A percentile compares a stretch with the other conserved stretches of the same genome.
Evolutionary conservation across 1,140 invertebrate genomes (phyloP).

Genomic region (Hetaerina americana): DNA sequence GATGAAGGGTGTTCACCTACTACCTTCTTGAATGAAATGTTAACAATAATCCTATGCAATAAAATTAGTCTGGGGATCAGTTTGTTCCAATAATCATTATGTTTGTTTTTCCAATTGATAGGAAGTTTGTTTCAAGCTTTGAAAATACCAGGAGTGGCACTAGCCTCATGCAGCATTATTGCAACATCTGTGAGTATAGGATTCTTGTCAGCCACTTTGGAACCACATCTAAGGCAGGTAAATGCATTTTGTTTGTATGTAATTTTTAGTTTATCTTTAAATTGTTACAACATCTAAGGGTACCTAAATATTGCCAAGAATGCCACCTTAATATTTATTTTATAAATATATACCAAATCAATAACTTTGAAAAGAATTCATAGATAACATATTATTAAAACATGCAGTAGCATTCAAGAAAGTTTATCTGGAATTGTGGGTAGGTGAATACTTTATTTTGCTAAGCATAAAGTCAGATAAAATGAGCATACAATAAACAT

Average conservation of each 20-base stretch:
- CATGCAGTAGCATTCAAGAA: too few relatives aligned
- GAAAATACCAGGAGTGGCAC: slow-evolving; percentile 51
- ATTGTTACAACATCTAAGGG: too few relatives aligned
- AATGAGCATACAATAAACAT: too few relatives aligned
- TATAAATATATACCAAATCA: not conserved
- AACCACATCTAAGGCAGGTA: slow-evolving; percentile 62
- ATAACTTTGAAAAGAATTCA: too few relatives aligned
- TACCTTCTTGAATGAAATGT: too few relatives aligned
- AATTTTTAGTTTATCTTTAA: not conserved
- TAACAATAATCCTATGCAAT: too few relatives aligned
- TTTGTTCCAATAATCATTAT: not conserved
- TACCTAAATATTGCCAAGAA: not conserved
- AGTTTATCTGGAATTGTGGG: too few relatives aligned
- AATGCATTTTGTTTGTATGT: not conserved
- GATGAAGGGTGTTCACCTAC: too few relatives aligned
- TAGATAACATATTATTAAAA: too few relatives aligned
- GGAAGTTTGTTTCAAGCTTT: slow-evolving; percentile 47
- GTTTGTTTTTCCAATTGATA: slow-evolving; percentile 18
- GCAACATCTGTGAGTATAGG: slow-evolving; percentile 66
- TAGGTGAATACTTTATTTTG: too few relatives aligned
- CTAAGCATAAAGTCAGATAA: too few relatives aligned
- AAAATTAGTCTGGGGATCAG: too few relatives aligned
- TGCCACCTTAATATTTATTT: not conserved
- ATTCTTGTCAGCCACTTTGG: slow-evolving; percentile 66
- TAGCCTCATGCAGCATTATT: slow-evolving; percentile 54